These are phyloP conservation scores for Tympanoctomys barrerae DNA, from an alignment of 2,797 vertebrate genomes.

Conservation along the genomic window DNA sequence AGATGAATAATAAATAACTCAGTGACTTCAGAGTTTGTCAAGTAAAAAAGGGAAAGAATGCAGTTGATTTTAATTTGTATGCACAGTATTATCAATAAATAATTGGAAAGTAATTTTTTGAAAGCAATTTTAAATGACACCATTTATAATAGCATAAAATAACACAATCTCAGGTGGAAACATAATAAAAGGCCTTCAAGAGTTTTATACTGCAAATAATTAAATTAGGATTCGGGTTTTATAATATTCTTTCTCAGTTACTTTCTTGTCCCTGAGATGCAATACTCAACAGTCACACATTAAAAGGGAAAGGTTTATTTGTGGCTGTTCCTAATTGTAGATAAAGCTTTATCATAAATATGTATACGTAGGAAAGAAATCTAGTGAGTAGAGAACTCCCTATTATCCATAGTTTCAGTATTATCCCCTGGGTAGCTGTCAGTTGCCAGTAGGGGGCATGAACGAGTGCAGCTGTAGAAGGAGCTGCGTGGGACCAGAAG, in stretches of 20 bases:
- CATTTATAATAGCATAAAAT: background rate
- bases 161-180: background rate
- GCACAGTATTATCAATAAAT: background rate
- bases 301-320: background rate
- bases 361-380: background rate
- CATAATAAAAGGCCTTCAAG: background rate
- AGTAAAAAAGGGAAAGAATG: background rate
- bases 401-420: background rate
- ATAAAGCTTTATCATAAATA: background rate
- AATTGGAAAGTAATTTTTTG: background rate
- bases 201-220: background rate
- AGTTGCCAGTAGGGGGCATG: background rate
- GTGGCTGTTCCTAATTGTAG: background rate
- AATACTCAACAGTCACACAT: background rate
- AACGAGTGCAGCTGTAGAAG: background rate
- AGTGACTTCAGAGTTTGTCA: background rate
- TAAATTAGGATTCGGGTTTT: background rate
- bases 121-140: background rate
- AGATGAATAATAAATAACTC: background rate
- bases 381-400: background rate
- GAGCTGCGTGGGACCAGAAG: background rate
- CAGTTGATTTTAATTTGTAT: background rate
- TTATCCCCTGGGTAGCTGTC: too few relatives aligned
- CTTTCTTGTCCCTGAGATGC: background rate
- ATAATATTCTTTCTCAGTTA: background rate